Base-by-base conservation (phyloP, 2,113 vertebrate genomes). In the Mungos mungo region DNA sequence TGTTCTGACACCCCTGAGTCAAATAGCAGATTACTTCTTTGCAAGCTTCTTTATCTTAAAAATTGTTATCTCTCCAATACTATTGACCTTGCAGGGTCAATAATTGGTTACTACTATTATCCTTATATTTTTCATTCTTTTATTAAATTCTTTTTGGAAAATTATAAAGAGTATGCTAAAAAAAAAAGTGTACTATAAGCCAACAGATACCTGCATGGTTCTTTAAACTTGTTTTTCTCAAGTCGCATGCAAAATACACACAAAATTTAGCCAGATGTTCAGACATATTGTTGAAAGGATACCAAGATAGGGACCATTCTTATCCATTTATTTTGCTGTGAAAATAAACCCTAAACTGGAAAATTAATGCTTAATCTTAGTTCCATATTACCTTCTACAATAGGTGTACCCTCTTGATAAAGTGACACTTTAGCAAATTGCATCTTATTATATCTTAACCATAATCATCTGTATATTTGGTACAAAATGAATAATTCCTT, bases 1-100 rank as follows among this genome's bases (percentile, higher is more conserved):
- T 85, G 33, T 9, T 80, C 57, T 68, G 27, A 82, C 9, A 47
- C 2, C 21, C 81, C 31, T 68, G 31, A 35, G 25, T 74, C 52
- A 71, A n/a, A 33, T 76, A 45, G 60, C 7, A 93, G 92, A 60
- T 45, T 79, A 57, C 93, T 89, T 95, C 31, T 84, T 89, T 92
- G 3, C 16, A 83, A 80, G 1, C 7, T 33, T 50, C 57, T 91
- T 95, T 5, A 60, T 81, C 41, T 88, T 81, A 93, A 95, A 84
- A 96, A 52, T 27, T 63, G 1, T 84, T 69, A 6, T 69, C 3
- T 93, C 16, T 80, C 11, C 86, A 93, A 19, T 80, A 89, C 65
- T 41, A 33, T 2, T 10, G 85, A 41, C 25, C 16, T 52, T 31
- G 1, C 25, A 79, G 18, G 33, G 13, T 66, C 45, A 79, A n/a